Percentiles rank a stretch among this genome's conserved stretches.
Evolutionary conservation across 2,113 vertebrate species (phyloP).

Genomic region (Poeciliopsis turrubarensis): DNA sequence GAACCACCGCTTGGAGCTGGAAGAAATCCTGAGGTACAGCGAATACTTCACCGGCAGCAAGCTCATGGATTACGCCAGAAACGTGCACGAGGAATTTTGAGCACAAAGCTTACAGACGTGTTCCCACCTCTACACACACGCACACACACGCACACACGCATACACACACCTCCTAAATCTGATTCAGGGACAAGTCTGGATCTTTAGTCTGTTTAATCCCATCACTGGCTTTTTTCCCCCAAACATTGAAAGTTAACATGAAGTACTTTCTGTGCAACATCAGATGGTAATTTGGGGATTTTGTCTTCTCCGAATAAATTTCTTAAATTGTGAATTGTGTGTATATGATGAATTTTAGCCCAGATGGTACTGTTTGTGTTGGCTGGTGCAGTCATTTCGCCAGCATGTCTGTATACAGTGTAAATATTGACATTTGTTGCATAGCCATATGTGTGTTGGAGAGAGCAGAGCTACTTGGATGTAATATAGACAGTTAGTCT

Average conservation of each 20-base stretch:
- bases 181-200: conserved; percentile 35
- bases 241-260: conserved; percentile 11
- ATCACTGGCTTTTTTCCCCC: not conserved
- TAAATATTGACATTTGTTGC: conserved; percentile 56
- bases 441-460: not conserved
- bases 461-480: conserved; percentile 32
- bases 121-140: not conserved
- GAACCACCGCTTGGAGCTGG: conserved; percentile 89
- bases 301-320: conserved; percentile 17
- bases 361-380: not conserved
- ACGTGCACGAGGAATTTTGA: conserved; percentile 97
- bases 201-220: conserved; percentile 15
- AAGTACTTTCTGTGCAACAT: conserved; percentile 40
- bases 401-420: conserved; percentile 27
- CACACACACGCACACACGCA: not conserved
- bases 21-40: conserved; percentile 95
- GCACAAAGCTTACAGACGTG: not conserved
- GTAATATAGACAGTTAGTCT: not conserved
- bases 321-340: conserved; percentile 55
- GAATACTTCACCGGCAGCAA: conserved; percentile 99
- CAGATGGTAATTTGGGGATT: conserved; percentile 25
- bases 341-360: conserved; percentile 64
- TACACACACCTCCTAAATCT: not conserved
- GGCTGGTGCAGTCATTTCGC: conserved; percentile 15
- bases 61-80: conserved; percentile 96